phyloP scores from a whole-genome alignment of 2,113 vertebrate genomes.

The Oryzias woworae region DNA sequence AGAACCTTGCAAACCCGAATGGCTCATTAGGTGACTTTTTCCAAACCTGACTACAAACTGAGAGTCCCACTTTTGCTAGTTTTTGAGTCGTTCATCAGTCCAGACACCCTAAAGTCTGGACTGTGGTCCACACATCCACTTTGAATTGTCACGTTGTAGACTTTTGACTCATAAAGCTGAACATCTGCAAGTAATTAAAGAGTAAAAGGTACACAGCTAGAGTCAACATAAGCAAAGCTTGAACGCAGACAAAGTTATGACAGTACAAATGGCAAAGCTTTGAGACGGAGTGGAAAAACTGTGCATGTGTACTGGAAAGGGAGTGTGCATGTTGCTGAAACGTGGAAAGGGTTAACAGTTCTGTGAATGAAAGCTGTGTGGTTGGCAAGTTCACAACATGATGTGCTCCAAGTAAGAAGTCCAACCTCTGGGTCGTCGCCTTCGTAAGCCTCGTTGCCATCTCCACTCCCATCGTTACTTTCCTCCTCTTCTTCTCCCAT shows the following conservation, averaged over 20 bases:
- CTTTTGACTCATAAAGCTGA: constrained; percentile 45
- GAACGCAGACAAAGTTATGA: constrained; percentile 32
- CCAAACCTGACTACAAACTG: no score
- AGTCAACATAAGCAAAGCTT: constrained; percentile 24
- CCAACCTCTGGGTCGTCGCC: constrained; percentile 89
- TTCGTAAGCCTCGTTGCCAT: constrained; percentile 90
- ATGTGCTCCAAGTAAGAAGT: not conserved
- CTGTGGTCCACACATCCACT: not conserved
- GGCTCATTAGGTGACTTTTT: no score
- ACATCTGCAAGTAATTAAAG: constrained; percentile 13
- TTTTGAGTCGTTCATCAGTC: not conserved
- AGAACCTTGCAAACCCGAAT: no score
- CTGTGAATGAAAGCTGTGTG: constrained; percentile 9
- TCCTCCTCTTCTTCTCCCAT: constrained; percentile 94
- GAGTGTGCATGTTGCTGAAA: not conserved
- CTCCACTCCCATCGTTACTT: constrained; percentile 91
- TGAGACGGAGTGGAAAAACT: constrained; percentile 38
- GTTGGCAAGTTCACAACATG: not conserved
- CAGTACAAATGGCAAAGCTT: constrained; percentile 11
- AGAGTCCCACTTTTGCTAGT: not conserved
- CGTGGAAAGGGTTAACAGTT: constrained; percentile 18
- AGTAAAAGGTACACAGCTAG: constrained; percentile 41
- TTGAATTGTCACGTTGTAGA: constrained; percentile 29
- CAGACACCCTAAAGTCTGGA: not conserved
- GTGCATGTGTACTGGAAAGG: constrained; percentile 19